phyloP scores from a whole-genome alignment of 35 echinoderm and acorn worm species.

The Lytechinus variegatus region DNA sequence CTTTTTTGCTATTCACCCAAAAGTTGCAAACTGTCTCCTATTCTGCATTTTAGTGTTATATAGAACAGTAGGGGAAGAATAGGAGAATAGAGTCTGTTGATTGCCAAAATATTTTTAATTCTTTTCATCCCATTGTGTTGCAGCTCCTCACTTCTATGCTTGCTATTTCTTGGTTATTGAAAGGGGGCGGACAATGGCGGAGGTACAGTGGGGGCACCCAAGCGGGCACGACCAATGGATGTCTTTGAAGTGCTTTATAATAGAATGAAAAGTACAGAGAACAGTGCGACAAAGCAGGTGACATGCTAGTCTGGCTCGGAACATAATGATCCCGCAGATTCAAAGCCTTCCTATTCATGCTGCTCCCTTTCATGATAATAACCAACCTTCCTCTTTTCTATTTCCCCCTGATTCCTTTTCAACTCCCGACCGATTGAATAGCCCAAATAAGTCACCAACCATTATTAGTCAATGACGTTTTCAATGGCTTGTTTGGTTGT shows the following conservation, averaged over 20 bases:
- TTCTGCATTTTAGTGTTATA: neutral
- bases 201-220: neutral
- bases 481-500: conserved; percentile 11
- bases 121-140: conserved; percentile 40
- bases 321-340: neutral
- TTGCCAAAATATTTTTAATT: conserved; percentile 42
- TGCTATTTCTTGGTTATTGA: conserved; percentile 1
- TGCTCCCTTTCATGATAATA: conserved; percentile 4
- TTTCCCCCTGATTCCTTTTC: neutral
- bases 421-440: neutral
- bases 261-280: neutral
- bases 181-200: neutral
- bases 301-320: neutral
- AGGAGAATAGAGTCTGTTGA: conserved; percentile 34
- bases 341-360: conserved; percentile 17
- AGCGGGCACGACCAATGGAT: neutral
- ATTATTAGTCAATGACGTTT: conserved; percentile 14
- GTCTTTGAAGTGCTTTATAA: neutral
- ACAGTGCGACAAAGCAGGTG: neutral
- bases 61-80: neutral
- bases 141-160: neutral
- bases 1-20: neutral
- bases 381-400: neutral
- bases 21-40: neutral
- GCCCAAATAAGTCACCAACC: conserved; percentile 8